These are phyloP conservation scores for Melangyna quadrimaculata DNA, from an alignment of 2,888 invertebrate species.

Conservation along the genomic window DNA sequence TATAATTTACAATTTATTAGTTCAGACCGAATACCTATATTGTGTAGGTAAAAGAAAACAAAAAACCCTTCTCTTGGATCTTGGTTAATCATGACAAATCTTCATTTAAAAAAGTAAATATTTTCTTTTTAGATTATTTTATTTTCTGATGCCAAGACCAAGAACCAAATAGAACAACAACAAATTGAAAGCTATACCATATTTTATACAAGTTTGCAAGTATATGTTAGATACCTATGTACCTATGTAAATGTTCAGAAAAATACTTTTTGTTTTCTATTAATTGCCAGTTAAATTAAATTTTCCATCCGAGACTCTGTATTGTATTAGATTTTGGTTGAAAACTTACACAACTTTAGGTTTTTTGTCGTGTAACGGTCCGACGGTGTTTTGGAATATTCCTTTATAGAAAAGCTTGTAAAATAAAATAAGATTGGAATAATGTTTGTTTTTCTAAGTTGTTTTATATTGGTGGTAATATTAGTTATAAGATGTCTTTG, in stretches of 20 bases:
- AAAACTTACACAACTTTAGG: neutral
- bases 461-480: neutral
- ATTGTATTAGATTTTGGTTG: neutral
- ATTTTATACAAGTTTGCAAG: slow-evolving; percentile 34
- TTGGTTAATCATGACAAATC: slow-evolving; percentile 57
- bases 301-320: slow-evolving; percentile 4
- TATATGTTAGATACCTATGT: slow-evolving; percentile 40
- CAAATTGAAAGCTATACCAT: neutral
- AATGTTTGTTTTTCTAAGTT: neutral
- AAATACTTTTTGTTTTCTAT: slow-evolving; percentile 4
- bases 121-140: slow-evolving; percentile 6
- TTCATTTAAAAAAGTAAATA: slow-evolving; percentile 38
- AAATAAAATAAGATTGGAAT: neutral
- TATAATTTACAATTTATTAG: slow-evolving; percentile 60
- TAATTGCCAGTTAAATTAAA: slow-evolving; percentile 21
- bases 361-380: too few relatives aligned
- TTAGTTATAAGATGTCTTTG: neutral
- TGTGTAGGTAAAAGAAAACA: neutral
- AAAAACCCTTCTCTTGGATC: slow-evolving; percentile 8
- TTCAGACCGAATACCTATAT: neutral
- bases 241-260: neutral
- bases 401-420: neutral
- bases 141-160: neutral
- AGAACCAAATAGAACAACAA: neutral
- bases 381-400: neutral